Evolutionary conservation across 1,140 invertebrate species (phyloP).

Genomic region (Caenorhabditis brenneri): DNA sequence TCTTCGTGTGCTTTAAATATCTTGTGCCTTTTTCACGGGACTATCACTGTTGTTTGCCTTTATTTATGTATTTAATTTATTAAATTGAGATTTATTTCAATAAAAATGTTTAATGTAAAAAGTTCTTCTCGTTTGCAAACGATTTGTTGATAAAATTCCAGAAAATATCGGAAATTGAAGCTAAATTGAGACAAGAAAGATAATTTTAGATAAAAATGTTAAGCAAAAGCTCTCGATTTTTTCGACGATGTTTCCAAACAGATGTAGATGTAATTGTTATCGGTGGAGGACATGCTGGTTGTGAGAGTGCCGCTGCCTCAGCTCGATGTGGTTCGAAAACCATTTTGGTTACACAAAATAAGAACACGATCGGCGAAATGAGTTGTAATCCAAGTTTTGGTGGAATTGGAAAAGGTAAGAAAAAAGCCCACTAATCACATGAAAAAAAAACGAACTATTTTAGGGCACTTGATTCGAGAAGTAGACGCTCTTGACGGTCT

Average conservation of each 20-base stretch:
- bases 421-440: too few relatives aligned
- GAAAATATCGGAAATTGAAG: not conserved
- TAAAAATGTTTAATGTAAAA: not conserved
- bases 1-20: not conserved
- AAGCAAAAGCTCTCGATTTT: not conserved
- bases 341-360: constrained; percentile 87
- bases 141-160: not conserved
- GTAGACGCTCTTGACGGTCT: constrained; percentile 89
- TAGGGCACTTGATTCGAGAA: constrained; percentile 85
- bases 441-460: not conserved
- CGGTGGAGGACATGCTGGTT: constrained; percentile 86
- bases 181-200: not conserved
- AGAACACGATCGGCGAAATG: constrained; percentile 90
- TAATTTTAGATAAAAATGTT: constrained; percentile 8
- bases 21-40: constrained; percentile 28
- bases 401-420: constrained; percentile 89
- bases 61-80: not conserved
- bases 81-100: not conserved
- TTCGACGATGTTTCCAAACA: constrained; percentile 1
- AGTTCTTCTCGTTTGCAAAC: too few relatives aligned
- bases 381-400: constrained; percentile 90
- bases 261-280: constrained; percentile 50
- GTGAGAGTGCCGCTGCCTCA: constrained; percentile 85
- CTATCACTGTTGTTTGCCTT: not conserved
- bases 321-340: constrained; percentile 84